Conservation (phyloP, 1,140 invertebrate genomes). For the Cheumatopsyche charites region DNA sequence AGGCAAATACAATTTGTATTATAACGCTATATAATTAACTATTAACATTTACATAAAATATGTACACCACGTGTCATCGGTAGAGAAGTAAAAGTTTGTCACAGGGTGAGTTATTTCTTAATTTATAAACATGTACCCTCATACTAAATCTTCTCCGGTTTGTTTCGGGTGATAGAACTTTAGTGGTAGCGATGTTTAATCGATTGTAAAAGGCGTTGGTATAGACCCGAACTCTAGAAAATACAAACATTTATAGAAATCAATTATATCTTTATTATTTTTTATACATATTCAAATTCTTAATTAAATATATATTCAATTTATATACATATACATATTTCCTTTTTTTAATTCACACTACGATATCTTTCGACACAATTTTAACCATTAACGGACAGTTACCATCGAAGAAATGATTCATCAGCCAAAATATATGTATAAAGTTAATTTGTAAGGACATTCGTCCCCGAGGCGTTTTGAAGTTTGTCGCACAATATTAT, state of each 20-base stretch:
- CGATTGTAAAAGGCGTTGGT: constrained; percentile 35
- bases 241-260: too few species aligned
- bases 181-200: constrained; percentile 24
- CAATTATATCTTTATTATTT: too few species aligned
- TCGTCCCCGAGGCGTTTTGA: constrained; percentile 6
- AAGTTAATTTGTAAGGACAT: constrained; percentile 20
- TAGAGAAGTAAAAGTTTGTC: neutral
- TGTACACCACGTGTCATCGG: too few species aligned
- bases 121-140: constrained; percentile 33
- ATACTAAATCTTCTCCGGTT: neutral
- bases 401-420: neutral
- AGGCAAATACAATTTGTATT: too few species aligned
- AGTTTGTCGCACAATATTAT: constrained; percentile 26
- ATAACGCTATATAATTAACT: too few species aligned
- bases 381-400: too few species aligned
- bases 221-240: constrained; percentile 15
- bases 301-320: too few species aligned
- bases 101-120: constrained; percentile 20
- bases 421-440: constrained; percentile 9
- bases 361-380: too few species aligned
- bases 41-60: too few species aligned
- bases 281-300: too few species aligned
- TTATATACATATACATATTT: too few species aligned
- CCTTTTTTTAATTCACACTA: too few species aligned
- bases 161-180: neutral